Evolutionary conservation across 2,797 vertebrate species (phyloP), one percentile per base, ranked within the genome.

Genomic region (Enteromius thamalakanensis): DNA sequence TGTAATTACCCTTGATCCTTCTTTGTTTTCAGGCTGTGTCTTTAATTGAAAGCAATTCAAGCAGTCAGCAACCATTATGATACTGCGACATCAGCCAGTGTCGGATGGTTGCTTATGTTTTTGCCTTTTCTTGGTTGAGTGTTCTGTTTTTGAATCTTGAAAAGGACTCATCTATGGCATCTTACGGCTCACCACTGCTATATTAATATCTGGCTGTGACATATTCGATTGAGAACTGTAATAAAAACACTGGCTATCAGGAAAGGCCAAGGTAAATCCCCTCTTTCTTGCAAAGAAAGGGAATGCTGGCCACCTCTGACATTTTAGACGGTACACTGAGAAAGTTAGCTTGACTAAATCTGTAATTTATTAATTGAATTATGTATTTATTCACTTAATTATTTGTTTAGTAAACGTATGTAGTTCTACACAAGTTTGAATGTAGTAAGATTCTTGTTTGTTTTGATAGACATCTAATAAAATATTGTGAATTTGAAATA

Each of bases 11-110:
- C 84, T 68, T 83, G 67, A 81, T 81, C 69, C 81, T 76, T 34
- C 77, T 72, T 85, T 83, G 77, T 85, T 85, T 72, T 78, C 29
- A 51, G 72, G 10, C 45, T 40, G 55, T 42, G 69, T 77, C 64
- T 79, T 70, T 87, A 87, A 85, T 85, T 85, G 84, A 83, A 87
- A 85, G 78, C 81, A 81, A 81, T 83, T 85, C 65, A 75, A 76
- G 81, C 84, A 87, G 81, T 87, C 81, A 83, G 80, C 81, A 72
- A 51, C 29, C 84, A 83, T 85, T 85, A 78, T 80, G 70, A 74
- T 75, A 60, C 65, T 34, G 69, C 42, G 40, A 45, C 82, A 82
- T 72, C 76, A 84, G 64, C 42, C 74, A 37, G 12, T 67, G 74
- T 70, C 21, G 69, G 75, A 81, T 65, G 79, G 84, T 75, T 55